These are phyloP conservation scores for Tenthredo amoena DNA, from an alignment of 2,888 invertebrate genomes.

Conservation along the genomic window DNA sequence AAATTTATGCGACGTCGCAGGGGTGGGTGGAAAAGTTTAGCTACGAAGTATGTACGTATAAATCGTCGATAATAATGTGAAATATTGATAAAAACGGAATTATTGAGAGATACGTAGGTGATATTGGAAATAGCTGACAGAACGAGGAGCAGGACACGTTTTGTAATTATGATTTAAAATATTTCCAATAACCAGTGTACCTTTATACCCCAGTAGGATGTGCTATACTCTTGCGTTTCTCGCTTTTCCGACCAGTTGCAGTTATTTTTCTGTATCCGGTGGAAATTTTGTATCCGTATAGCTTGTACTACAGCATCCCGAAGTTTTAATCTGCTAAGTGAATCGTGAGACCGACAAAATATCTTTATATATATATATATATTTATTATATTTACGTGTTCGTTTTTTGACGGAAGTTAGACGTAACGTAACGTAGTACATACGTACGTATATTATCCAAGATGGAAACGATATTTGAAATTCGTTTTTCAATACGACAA, in stretches of 20 bases:
- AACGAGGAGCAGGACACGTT: too few relatives aligned
- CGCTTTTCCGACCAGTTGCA: background rate
- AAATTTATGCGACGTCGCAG: too few relatives aligned
- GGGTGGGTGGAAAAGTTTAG: background rate
- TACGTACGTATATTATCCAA: too few relatives aligned
- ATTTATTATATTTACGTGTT: background rate
- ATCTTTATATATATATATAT: background rate
- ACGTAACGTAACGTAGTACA: too few relatives aligned
- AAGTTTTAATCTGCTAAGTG: conserved; percentile 59
- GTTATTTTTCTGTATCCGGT: background rate
- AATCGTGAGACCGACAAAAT: conserved; percentile 54
- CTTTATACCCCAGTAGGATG: too few relatives aligned
- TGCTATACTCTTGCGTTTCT: background rate
- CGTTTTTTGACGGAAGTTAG: background rate
- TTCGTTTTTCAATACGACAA: too few relatives aligned
- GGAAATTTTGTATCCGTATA: background rate
- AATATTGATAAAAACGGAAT: background rate
- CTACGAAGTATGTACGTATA: background rate
- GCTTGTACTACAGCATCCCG: conserved; percentile 13
- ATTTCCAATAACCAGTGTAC: too few relatives aligned
- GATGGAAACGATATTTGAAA: too few relatives aligned
- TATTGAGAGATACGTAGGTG: too few relatives aligned
- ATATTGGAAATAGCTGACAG: too few relatives aligned
- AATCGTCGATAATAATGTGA: background rate
- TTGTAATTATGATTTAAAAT: too few relatives aligned